Evolutionary conservation across 2,888 invertebrate species (phyloP).

Genomic region (Choristoneura rosaceana): DNA sequence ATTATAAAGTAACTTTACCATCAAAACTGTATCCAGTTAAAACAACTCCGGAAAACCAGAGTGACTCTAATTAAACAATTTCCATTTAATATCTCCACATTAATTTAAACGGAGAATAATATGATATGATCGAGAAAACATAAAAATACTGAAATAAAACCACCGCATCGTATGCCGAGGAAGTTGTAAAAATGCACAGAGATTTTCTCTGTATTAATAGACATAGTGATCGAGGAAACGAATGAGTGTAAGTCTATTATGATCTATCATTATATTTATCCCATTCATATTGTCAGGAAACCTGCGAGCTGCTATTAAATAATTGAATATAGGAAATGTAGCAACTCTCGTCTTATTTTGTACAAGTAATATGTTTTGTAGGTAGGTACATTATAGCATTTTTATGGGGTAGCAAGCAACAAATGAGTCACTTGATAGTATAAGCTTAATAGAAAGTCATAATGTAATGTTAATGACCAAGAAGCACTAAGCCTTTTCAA

Average conservation of each 20-base stretch:
- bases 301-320: not conserved
- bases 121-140: constrained; percentile 47
- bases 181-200: constrained; percentile 61
- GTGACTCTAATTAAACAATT: constrained; percentile 26
- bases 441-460: too few species aligned
- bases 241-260: constrained; percentile 2
- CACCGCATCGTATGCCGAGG: constrained; percentile 49
- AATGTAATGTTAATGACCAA: too few species aligned
- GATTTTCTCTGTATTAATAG: constrained; percentile 39
- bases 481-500: too few species aligned
- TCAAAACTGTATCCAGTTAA: not conserved
- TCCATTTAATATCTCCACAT: constrained; percentile 34
- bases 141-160: constrained; percentile 43
- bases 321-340: not conserved
- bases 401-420: too few species aligned
- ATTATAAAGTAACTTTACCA: too few species aligned
- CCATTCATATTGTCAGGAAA: constrained; percentile 7
- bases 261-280: constrained; percentile 12
- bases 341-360: not conserved
- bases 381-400: too few species aligned
- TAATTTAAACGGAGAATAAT: constrained; percentile 45
- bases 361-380: not conserved
- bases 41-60: not conserved
- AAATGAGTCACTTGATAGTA: too few species aligned
- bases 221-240: constrained; percentile 18